Base-by-base conservation (phyloP, 2,888 invertebrate species). In the Argyra leucocephala region DNA sequence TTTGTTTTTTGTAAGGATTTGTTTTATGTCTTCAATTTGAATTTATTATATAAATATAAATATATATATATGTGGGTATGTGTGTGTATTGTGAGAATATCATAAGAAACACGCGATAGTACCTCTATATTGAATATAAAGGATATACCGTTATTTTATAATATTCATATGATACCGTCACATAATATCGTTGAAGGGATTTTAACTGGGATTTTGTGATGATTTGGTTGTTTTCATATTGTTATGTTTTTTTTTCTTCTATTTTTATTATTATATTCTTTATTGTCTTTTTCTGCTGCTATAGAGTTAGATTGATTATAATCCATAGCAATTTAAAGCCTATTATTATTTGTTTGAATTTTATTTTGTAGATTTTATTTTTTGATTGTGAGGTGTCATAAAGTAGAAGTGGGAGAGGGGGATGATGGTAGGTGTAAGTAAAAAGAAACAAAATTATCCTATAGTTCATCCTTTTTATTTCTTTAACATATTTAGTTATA, bases 221-320 rank as follows among this genome's bases (percentile, higher is more conserved):
- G 48, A 48, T 48, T 48, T 48, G 31, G 31, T 48, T 48, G 48
- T 15, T 2, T n/a, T n/a, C n/a, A n/a, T n/a, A n/a, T 48, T 48
- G 1, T 31, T 37, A 10, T 37, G 5, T 37, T 37, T 9, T 37
- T 37, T 10, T 37, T 37, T 9, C 12, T 37, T 37, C 37, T 48
- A 48, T 48, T 18, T 31, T 18, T 48, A 18, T 48, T 48, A 1
- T 48, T 18, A 18, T 3, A 18, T 3, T 48, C 18, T 48, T 18
- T 31, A n/a, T n/a, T n/a, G n/a, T n/a, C n/a, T n/a, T n/a, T 31
- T 31, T 31, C 12, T 31, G 12, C 15, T 48, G 48, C 12, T 48
- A 15, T 48, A n/a, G 48, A 48, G 48, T 48, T 48, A 31, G 48
- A 48, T 48, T 48, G 48, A 48, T 48, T 48, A 48, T 48, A 48